Base-by-base conservation (phyloP, 2,888 invertebrate species). In the Cryptops parisi region DNA sequence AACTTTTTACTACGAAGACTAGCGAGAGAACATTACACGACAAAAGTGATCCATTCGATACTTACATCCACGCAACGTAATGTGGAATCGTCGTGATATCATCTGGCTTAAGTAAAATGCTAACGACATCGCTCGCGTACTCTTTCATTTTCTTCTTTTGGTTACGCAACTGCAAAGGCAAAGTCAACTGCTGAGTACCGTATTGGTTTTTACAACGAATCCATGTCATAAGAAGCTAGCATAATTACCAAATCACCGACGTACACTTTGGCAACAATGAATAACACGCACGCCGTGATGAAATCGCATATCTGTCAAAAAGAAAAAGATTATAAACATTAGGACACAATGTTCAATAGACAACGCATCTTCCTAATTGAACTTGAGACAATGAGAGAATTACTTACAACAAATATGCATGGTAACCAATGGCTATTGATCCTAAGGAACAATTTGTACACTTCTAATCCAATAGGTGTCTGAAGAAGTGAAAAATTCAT, bases 381-480 rank as follows among this genome's bases (percentile, higher is more conserved):
- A 21, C 24, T 48, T 38, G 5, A 33, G 33, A n/a, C 25, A n/a
- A n/a, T 17, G 43, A 53, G 45, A 45, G 23, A n/a, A 27, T n/a
- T 40, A 21, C 49, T 50, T 52, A 54, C 53, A 25, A 54, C 47
- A 26, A 57, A 57, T 15, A 57, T 19, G n/a, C 49, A 23, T 12
- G 57, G 55, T 15, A 52, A 12, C 26, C 33, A 41, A 25, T 27
- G 15, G 9, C 23, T 40, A 19, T n/a, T 70, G 56, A 72, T 70
- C 58, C 75, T 73, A 57, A 78, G 69, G 54, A 85, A 65, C 60
- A 73, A 75, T 61, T 78, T 76, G 62, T 83, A 81, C 50, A 78
- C 65, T 49, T 80, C 62, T 17, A 90, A 72, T 58, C 82, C 77
- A 48, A 88, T 66, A 0, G 90, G 89, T n/a, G 84, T 81, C 68